Base-by-base conservation (phyloP, 2,113 vertebrate genomes). In the Eleginops maclovinus region DNA sequence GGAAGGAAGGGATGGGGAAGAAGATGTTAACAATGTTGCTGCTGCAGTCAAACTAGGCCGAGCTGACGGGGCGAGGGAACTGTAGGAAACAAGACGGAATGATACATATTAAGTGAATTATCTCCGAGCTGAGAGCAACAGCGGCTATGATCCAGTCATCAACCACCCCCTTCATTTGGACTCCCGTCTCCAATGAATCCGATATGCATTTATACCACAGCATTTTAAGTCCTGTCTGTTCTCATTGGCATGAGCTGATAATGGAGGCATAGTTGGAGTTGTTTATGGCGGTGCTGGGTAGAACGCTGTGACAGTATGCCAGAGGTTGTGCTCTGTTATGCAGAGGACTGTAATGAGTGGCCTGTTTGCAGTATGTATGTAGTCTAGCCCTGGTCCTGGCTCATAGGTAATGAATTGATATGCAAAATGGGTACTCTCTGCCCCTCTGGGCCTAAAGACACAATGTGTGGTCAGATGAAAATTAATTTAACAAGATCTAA, bases 401-500 rank as follows among this genome's bases (percentile, higher is more conserved):
- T 89, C 66, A 83, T 60, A 87, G 82, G 75, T 81, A 75, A 61
- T 86, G 55, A 83, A 82, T 82, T 84, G 22, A 89, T 88, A 85
- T 88, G 75, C 75, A 76, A 80, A 85, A 79, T 87, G 67, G 68
- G 77, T 59, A 70, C 76, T 72, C 47, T 72, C 58, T 56, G 11
- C 4, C 53, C 87, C 78, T 69, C 44, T 9, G 79, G 87, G 74
- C 82, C 87, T 10, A 31, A 75, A 66, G 63, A 77, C 49, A 66
- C 60, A 73, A 90, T 90, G 92, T 88, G 85, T 89, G 84, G 89
- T 91, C 90, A 87, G 64, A 91, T 46, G 85, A 89, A 89, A 93
- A 86, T 93, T 43, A 90, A 90, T 91, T 87, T 89, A 92, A 93
- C 68, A 85, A 69, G 72, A 87, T 88, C 64, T 90, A 92, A 92